These are phyloP conservation scores for Leptopilina myrica DNA, from an alignment of 2,888 invertebrate species.

Conservation along the genomic window DNA sequence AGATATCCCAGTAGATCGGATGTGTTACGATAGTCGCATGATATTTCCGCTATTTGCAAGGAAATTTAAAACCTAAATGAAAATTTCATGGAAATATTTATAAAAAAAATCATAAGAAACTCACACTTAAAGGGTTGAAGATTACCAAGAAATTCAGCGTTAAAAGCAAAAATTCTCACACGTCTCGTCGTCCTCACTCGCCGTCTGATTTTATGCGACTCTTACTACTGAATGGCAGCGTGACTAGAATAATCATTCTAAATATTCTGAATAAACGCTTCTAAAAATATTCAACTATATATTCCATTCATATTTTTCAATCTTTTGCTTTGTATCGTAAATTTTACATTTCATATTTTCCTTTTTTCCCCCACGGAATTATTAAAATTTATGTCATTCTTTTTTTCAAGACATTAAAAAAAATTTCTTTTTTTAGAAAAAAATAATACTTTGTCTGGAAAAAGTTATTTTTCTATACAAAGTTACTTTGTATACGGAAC, in stretches of 20 bases:
- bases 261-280: no score
- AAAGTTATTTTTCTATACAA: no score
- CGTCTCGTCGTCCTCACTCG: slow-evolving; percentile 5
- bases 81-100: not conserved
- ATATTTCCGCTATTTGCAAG: not conserved
- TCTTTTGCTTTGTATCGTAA: not conserved
- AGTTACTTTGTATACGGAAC: no score
- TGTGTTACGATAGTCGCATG: not conserved
- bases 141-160: not conserved
- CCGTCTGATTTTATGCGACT: slow-evolving; percentile 22
- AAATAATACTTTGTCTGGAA: not conserved
- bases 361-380: not conserved
- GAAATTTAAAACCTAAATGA: not conserved
- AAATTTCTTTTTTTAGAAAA: not conserved
- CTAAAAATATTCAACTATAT: no score
- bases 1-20: not conserved
- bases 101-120: not conserved
- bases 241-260: slow-evolving; percentile 3
- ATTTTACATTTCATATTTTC: not conserved
- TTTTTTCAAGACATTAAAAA: not conserved
- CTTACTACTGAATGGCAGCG: slow-evolving; percentile 6
- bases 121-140: not conserved
- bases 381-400: not conserved
- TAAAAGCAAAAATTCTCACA: not conserved
- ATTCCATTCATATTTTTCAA: no score